A percentile compares a stretch with the other conserved stretches of the same genome.
These are phyloP conservation scores for Stegastes partitus DNA, from an alignment of 2,113 vertebrate species.

Conservation along the genomic window DNA sequence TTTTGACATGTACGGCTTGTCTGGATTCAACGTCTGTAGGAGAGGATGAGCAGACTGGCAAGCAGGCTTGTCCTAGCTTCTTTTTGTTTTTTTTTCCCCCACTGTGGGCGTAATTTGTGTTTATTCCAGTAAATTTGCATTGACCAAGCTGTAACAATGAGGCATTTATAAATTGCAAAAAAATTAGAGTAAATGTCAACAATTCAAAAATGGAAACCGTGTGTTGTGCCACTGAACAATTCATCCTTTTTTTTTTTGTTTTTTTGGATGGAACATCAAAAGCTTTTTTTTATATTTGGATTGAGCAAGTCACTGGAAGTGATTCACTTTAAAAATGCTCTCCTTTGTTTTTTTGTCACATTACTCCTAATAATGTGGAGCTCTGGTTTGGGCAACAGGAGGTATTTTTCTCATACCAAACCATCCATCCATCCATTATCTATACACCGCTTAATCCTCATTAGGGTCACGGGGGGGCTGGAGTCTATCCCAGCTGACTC, in stretches of 20 bases:
- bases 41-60: neutral
- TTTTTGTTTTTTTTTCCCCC: neutral
- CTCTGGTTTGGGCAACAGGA: too few species aligned
- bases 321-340: neutral
- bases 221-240: neutral
- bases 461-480: too few species aligned
- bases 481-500: too few species aligned
- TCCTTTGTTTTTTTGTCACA: too few species aligned
- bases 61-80: neutral
- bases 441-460: too few species aligned
- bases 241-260: too few species aligned
- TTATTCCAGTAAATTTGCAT: constrained; percentile 15
- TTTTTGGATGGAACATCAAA: neutral
- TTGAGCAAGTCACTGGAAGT: neutral
- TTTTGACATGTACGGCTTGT: constrained; percentile 4
- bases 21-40: constrained; percentile 5
- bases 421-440: too few species aligned
- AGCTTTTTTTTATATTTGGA: neutral
- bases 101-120: neutral
- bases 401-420: too few species aligned
- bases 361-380: too few species aligned
- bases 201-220: neutral
- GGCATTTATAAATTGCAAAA: constrained; percentile 5
- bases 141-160: constrained; percentile 1
- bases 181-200: neutral